Evolutionary conservation across 2,113 vertebrate species (phyloP).

Genomic region (Pygoscelis antarcticus): DNA sequence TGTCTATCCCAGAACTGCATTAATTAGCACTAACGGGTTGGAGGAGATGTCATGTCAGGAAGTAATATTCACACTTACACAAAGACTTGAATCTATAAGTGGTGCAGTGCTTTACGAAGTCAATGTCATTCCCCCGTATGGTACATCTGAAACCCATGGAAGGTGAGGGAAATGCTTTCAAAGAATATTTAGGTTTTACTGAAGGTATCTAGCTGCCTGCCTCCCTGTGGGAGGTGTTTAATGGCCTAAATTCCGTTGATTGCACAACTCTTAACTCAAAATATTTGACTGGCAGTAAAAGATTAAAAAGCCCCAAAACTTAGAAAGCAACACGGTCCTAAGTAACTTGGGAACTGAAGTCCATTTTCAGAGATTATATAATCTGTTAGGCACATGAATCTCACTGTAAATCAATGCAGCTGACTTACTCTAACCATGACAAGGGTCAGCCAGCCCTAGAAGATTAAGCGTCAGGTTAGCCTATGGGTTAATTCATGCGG

Average conservation of each 20-base stretch:
- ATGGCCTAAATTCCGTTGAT: not conserved
- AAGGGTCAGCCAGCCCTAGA: not conserved
- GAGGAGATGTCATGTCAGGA: not conserved
- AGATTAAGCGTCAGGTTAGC: not conserved
- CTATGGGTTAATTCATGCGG: not conserved
- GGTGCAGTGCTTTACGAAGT: not conserved
- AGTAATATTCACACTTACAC: slow-evolving; percentile 44
- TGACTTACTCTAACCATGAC: not conserved
- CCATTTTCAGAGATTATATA: not conserved
- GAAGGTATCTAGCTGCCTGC: not conserved
- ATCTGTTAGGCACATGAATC: not conserved
- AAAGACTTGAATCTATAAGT: not conserved
- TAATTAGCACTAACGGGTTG: slow-evolving; percentile 46
- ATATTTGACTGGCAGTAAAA: not conserved
- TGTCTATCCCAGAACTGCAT: slow-evolving; percentile 37
- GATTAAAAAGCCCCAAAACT: not conserved
- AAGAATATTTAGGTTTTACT: not conserved
- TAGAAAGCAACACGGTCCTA: not conserved
- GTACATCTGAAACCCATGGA: not conserved
- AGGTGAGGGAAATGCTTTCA: not conserved
- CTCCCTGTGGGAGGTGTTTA: not conserved
- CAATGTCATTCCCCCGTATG: not conserved
- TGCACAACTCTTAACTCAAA: not conserved
- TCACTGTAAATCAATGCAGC: not conserved
- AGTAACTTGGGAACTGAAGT: not conserved